Base-by-base conservation (phyloP, 2,797 vertebrate genomes). In the Pipistrellus nathusii region DNA sequence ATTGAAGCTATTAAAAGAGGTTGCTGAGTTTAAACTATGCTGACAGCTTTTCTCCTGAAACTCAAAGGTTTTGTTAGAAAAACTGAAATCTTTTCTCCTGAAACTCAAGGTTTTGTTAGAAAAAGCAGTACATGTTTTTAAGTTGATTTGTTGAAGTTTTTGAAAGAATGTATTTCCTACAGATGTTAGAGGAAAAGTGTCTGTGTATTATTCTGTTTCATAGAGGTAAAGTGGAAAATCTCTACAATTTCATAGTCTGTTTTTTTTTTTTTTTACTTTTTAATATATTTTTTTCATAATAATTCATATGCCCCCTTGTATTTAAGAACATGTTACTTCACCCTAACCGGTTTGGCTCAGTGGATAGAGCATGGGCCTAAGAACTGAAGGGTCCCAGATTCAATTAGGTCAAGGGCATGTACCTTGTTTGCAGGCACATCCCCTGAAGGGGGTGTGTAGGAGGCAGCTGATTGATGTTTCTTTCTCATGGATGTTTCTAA, bases 121-220 rank as follows among this genome's bases (percentile, higher is more conserved):
- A 85, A 88, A 80, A 48, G 12, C 75, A 78, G 13, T 30, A 38
- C 3, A 25, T 57, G 12, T 72, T 80, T 72, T 88, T 41, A 85
- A 66, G 90, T 57, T 85, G 81, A 89, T 85, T 68, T 89, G 30
- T 81, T 51, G 21, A 85, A 57, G n/a, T 85, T 95, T 8, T 41
- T 11, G 27, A 89, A 72, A 88, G 73, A 80, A n/a, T 78, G 1
- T 30, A 32, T 88, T 95, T 92, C 21, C 30, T 35, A 44, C 5
- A 53, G 48, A 72, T 91, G 13, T 69, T 44, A 27, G 48, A 87
- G 23, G 68, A 53, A 71, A 87, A 91, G 77, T 59, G 20, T 77
- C 41, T 18, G 11, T 35, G 3, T 69, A 77, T 38, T 25, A 38
- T 51, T 77, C 7, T 91, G 20, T 59, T 53, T 62, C 38, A 44